Percentiles rank a stretch among this genome's conserved stretches.
Conservation (phyloP, 1,140 invertebrate genomes). For the Papilio dardanus region DNA sequence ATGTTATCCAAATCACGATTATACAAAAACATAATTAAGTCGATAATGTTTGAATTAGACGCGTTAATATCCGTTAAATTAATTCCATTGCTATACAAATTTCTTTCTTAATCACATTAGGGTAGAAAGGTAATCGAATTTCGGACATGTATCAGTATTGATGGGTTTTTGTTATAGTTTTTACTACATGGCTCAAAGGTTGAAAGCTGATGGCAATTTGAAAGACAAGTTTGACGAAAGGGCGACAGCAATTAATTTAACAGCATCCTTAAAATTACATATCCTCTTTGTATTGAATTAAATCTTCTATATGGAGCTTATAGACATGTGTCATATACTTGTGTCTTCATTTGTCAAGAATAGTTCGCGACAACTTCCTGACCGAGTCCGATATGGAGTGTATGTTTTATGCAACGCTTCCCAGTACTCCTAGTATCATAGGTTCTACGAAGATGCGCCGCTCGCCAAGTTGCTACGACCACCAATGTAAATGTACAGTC, state of each 20-base stretch:
- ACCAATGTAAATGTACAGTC: background rate
- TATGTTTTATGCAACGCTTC: constrained; percentile 20
- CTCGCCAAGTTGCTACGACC: background rate
- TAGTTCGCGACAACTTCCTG: background rate
- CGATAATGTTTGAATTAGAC: constrained; percentile 13
- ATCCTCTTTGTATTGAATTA: background rate
- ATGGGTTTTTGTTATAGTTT: background rate
- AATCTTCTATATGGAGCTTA: background rate
- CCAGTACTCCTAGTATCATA: constrained; percentile 21
- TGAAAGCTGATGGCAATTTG: background rate
- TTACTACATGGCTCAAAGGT: background rate
- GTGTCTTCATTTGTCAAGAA: constrained; percentile 10
- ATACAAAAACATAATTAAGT: too few relatives aligned
- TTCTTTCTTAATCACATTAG: background rate
- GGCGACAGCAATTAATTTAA: too few relatives aligned
- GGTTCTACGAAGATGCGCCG: constrained; percentile 7
- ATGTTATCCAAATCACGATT: too few relatives aligned
- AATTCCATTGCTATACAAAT: background rate
- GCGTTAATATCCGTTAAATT: constrained; percentile 27
- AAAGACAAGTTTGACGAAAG: too few relatives aligned
- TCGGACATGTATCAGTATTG: background rate
- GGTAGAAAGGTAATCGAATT: background rate
- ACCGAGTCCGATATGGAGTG: constrained; percentile 22
- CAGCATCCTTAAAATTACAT: too few relatives aligned
- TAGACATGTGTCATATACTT: background rate